These are phyloP conservation scores for Centroberyx gerrardi DNA, from an alignment of 2,797 vertebrate genomes.

Conservation along the genomic window DNA sequence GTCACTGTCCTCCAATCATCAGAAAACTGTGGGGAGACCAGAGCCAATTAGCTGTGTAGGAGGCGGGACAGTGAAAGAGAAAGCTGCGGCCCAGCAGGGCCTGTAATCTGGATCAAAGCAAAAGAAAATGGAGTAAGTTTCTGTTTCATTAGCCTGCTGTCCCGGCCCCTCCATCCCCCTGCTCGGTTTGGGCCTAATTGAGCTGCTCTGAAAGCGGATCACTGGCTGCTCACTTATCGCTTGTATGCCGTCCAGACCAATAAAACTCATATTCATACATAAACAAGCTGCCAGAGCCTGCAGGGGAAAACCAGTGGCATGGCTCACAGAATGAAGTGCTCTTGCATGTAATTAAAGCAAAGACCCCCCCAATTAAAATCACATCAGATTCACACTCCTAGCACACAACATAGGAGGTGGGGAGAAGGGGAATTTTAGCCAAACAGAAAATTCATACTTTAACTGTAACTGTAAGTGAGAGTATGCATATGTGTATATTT, in stretches of 20 bases:
- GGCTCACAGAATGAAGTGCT: slow-evolving; percentile 31
- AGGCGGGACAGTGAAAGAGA: slow-evolving; percentile 9
- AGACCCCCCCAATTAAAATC: slow-evolving; percentile 60
- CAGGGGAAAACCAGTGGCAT: slow-evolving; percentile 34
- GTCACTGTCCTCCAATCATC: slow-evolving; percentile 56
- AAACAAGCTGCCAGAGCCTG: slow-evolving; percentile 61
- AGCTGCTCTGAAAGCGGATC: slow-evolving; percentile 57
- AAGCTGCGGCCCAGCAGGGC: slow-evolving; percentile 44
- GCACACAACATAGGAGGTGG: slow-evolving; percentile 20
- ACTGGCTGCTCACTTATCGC: slow-evolving; percentile 58
- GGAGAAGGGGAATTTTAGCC: slow-evolving; percentile 13
- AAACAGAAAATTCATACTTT: slow-evolving; percentile 39
- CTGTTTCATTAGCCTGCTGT: slow-evolving; percentile 62
- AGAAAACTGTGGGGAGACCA: slow-evolving; percentile 45
- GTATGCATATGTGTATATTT: neutral
- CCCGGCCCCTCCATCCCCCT: slow-evolving; percentile 20
- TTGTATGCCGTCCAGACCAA: slow-evolving; percentile 61
- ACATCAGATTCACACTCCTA: slow-evolving; percentile 41
- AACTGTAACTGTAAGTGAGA: slow-evolving; percentile 9
- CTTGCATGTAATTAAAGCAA: slow-evolving; percentile 59
- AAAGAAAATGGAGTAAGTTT: slow-evolving; percentile 42
- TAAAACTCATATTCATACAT: slow-evolving; percentile 66
- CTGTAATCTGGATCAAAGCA: slow-evolving; percentile 60
- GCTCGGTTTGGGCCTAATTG: slow-evolving; percentile 53
- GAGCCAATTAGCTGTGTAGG: slow-evolving; percentile 57